These are phyloP conservation scores for Ditylenchus weischeri DNA, from an alignment of 2,888 invertebrate genomes.

Conservation along the genomic window DNA sequence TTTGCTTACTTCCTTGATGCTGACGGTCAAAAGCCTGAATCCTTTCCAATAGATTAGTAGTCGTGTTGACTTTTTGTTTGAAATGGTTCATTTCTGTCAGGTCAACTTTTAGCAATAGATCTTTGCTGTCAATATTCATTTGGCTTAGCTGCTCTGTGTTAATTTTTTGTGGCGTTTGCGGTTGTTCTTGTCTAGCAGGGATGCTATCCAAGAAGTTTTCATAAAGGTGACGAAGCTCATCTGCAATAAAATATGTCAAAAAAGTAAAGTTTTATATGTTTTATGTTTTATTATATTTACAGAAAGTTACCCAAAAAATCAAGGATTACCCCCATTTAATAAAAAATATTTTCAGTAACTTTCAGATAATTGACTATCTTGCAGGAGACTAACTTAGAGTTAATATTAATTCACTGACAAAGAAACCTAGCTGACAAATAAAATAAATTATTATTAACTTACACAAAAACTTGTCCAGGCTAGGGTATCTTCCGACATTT, in stretches of 20 bases:
- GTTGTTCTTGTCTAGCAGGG: conserved; percentile 2
- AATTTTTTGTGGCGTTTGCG: background rate
- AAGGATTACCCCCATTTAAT: too few species aligned
- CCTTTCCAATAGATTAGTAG: conserved; percentile 10
- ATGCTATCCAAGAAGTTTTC: conserved; percentile 32
- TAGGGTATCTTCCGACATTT: conserved; percentile 27
- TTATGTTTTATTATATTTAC: too few species aligned
- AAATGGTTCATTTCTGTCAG: background rate
- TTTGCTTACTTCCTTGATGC: background rate
- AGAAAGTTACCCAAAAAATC: too few species aligned
- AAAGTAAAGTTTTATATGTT: background rate
- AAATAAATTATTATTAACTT: conserved; percentile 9
- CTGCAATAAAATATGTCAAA: conserved; percentile 21
- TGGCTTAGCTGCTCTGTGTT: background rate
- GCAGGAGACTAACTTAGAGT: too few species aligned
- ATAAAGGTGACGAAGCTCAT: conserved; percentile 26
- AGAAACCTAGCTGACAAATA: too few species aligned
- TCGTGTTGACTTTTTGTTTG: background rate
- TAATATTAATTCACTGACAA: too few species aligned
- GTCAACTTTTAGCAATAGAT: too few species aligned
- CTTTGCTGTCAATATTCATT: background rate
- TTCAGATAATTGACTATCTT: background rate
- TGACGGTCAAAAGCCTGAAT: background rate
- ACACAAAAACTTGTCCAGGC: conserved; percentile 34
- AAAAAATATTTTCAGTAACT: too few species aligned